Evolutionary conservation across 2,888 invertebrate genomes (phyloP).

Genomic region (Rhagium mordax): DNA sequence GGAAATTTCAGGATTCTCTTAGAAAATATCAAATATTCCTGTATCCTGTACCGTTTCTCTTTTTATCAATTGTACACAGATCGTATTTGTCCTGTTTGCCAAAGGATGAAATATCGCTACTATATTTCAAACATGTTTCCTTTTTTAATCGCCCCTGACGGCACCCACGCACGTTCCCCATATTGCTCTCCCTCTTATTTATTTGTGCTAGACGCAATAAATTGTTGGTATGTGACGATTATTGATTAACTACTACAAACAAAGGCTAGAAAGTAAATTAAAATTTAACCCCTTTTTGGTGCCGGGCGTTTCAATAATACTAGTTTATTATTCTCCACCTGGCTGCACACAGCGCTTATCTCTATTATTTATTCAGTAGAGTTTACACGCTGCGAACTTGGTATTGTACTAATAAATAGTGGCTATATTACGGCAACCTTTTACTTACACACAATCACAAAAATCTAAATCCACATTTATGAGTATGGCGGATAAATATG

Average conservation of each 20-base stretch:
- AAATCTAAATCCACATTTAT: too few relatives aligned
- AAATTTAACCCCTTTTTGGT: not conserved
- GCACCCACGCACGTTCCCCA: conserved; percentile 4
- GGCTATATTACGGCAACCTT: not conserved
- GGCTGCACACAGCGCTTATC: not conserved
- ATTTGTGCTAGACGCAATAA: not conserved
- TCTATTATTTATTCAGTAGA: not conserved
- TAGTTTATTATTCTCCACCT: not conserved
- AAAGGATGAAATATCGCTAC: conserved; percentile 14
- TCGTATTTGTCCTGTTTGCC: conserved; percentile 17
- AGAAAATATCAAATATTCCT: not conserved
- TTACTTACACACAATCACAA: not conserved
- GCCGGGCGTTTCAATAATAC: not conserved
- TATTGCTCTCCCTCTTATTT: not conserved
- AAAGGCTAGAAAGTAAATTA: not conserved
- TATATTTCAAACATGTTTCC: conserved; percentile 12
- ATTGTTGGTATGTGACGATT: not conserved
- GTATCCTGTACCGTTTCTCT: not conserved
- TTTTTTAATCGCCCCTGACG: not conserved
- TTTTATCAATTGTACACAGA: conserved; percentile 12
- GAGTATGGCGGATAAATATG: too few relatives aligned
- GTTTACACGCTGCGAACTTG: not conserved
- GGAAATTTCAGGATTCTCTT: not conserved
- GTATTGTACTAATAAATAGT: not conserved
- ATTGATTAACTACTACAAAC: not conserved